Conservation (phyloP, 1,140 invertebrate species). For the Drosophila baimaii region DNA sequence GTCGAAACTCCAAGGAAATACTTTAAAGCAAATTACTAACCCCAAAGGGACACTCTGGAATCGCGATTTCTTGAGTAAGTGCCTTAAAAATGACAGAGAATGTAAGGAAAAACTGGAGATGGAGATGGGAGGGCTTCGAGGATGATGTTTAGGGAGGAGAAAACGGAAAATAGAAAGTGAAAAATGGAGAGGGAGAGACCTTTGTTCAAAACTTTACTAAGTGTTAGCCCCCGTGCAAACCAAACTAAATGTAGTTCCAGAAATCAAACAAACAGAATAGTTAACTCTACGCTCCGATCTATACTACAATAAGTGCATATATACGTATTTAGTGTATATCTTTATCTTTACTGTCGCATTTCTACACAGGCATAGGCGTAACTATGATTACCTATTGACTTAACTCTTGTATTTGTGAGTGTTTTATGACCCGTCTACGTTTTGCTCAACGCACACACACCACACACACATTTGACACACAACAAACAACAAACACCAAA, state of each 20-base stretch:
- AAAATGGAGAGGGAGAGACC: slow-evolving; percentile 10
- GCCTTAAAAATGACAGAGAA: slow-evolving; percentile 60
- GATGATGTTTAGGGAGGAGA: neutral
- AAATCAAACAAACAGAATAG: slow-evolving; percentile 65
- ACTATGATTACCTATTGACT: slow-evolving; percentile 40
- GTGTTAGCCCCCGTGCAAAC: slow-evolving; percentile 45
- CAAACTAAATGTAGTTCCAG: slow-evolving; percentile 63
- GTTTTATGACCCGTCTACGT: slow-evolving; percentile 51
- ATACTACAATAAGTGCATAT: slow-evolving; percentile 54
- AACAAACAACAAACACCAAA: slow-evolving; percentile 17
- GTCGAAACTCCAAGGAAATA: slow-evolving; percentile 39
- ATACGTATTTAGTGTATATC: slow-evolving; percentile 54
- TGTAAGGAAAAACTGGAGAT: slow-evolving; percentile 1
- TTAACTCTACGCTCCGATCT: slow-evolving; percentile 79
- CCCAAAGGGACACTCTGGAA: slow-evolving; percentile 70
- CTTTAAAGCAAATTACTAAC: slow-evolving; percentile 40
- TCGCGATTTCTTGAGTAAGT: slow-evolving; percentile 76
- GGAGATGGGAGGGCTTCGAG: neutral
- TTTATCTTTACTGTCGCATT: slow-evolving; percentile 70
- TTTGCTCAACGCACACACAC: slow-evolving; percentile 69
- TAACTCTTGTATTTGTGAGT: slow-evolving; percentile 63
- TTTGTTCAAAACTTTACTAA: slow-evolving; percentile 57
- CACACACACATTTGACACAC: slow-evolving; percentile 18
- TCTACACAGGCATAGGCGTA: slow-evolving; percentile 43
- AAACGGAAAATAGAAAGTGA: slow-evolving; percentile 11